phyloP scores from a whole-genome alignment of 2,113 vertebrate genomes.

The Puma concolor region DNA sequence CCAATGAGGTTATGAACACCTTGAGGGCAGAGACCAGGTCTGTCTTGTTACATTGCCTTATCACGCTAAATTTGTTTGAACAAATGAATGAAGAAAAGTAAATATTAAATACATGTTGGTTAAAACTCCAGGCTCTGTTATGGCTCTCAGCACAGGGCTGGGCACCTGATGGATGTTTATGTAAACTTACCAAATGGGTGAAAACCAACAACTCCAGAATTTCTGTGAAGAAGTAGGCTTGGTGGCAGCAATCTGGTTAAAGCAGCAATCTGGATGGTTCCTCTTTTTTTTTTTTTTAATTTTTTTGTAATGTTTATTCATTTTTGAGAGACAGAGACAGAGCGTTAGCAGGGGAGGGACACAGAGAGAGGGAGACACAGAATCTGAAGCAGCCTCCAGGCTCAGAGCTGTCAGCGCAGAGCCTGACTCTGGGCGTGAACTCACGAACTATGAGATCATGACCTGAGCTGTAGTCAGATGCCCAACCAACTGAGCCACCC shows the following conservation, averaged over 20 bases:
- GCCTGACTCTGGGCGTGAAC: too few species aligned
- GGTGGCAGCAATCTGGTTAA: not conserved
- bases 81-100: slow-evolving; percentile 4
- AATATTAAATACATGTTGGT: not conserved
- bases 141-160: not conserved
- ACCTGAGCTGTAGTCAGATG: too few species aligned
- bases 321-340: too few species aligned
- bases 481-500: too few species aligned
- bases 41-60: not conserved
- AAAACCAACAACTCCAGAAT: not conserved
- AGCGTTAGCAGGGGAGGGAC: too few species aligned
- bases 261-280: not conserved
- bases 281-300: not conserved
- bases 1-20: not conserved
- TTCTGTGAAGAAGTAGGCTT: not conserved
- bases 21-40: not conserved
- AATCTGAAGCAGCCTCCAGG: too few species aligned
- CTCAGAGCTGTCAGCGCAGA: too few species aligned
- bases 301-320: too few species aligned
- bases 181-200: not conserved
- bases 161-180: not conserved
- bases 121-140: slow-evolving; percentile 8
- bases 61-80: not conserved
- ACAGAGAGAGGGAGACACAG: too few species aligned
- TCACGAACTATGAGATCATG: too few species aligned